Evolutionary conservation across 2,888 invertebrate species (phyloP).

Genomic region (Apodemia mormo): DNA sequence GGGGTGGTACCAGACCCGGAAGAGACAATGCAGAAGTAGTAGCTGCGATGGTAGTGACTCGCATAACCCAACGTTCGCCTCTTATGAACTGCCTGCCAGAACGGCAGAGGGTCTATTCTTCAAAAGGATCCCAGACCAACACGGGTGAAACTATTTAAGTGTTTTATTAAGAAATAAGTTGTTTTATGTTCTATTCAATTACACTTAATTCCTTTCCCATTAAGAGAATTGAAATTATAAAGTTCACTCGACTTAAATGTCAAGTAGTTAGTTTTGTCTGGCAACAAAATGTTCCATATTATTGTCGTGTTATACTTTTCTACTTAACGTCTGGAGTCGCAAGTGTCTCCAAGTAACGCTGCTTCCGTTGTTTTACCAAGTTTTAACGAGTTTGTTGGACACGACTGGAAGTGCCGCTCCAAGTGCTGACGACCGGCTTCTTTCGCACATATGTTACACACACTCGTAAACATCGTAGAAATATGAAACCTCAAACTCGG

Average conservation of each 20-base stretch:
- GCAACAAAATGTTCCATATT: constrained; percentile 68
- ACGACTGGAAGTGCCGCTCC: constrained; percentile 53
- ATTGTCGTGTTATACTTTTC: constrained; percentile 74
- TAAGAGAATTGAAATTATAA: constrained; percentile 28
- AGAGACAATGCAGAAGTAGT: too few species aligned
- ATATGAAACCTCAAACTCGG: constrained; percentile 37
- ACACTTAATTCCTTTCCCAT: neutral
- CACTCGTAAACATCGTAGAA: constrained; percentile 42
- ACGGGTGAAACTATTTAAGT: too few species aligned
- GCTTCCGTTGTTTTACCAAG: constrained; percentile 75
- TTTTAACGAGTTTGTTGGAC: constrained; percentile 82
- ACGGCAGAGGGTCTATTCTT: too few species aligned
- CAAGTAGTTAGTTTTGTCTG: constrained; percentile 55
- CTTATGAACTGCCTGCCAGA: too few species aligned
- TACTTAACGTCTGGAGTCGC: constrained; percentile 73
- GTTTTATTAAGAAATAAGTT: neutral
- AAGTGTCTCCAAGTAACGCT: constrained; percentile 71
- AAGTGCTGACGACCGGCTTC: constrained; percentile 51
- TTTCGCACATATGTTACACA: constrained; percentile 55
- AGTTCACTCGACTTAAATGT: constrained; percentile 56
- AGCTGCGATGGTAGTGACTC: too few species aligned
- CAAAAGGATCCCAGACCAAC: too few species aligned
- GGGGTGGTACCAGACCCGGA: too few species aligned
- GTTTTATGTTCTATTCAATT: neutral
- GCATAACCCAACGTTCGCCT: too few species aligned